These are phyloP conservation scores for Pyrocephalus nanus DNA, from an alignment of 2,797 vertebrate genomes.

Conservation along the genomic window DNA sequence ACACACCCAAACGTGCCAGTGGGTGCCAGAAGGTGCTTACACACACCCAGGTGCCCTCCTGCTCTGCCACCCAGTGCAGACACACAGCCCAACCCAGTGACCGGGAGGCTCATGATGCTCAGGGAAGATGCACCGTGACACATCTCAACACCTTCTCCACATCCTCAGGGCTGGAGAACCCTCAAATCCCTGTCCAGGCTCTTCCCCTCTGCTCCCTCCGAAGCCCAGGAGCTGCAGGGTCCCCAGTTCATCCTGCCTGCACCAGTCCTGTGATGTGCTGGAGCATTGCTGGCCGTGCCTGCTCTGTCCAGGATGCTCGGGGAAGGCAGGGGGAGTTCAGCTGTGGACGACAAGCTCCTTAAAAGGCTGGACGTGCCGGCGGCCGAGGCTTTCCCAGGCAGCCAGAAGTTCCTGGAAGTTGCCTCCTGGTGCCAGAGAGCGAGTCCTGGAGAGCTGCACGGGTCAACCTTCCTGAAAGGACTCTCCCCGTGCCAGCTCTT, in stretches of 20 bases:
- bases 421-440: constrained; percentile 10
- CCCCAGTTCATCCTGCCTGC: fast-evolving
- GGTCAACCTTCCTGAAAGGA: constrained; percentile 41
- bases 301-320: fast-evolving
- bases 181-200: neutral
- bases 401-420: constrained; percentile 59
- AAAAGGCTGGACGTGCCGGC: neutral
- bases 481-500: neutral
- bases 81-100: fast-evolving
- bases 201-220: neutral
- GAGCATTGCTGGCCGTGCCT: neutral
- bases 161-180: neutral
- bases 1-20: fast-evolving
- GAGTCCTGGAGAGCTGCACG: neutral
- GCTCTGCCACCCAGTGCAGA: neutral
- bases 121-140: fast-evolving
- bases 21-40: neutral
- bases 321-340: neutral
- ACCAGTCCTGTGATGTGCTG: fast-evolving
- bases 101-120: fast-evolving
- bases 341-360: neutral
- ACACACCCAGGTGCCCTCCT: neutral
- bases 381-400: neutral
- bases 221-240: neutral
- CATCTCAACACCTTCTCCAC: neutral